phyloP scores from a whole-genome alignment of 2,888 invertebrate species.

The Lysandra bellargus region DNA sequence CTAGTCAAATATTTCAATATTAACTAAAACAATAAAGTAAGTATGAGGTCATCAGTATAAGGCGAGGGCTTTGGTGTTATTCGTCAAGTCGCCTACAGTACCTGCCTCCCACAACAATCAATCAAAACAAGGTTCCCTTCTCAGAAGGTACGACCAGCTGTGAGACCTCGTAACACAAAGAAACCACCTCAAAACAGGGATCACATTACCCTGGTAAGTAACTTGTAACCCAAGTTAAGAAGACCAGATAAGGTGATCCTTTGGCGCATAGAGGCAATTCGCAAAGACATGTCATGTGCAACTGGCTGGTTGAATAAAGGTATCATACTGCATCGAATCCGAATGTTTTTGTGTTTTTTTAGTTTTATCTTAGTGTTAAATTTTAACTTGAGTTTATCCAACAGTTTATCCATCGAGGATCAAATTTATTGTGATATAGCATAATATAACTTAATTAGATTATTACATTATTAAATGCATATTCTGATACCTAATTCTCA shows the following conservation, averaged over 20 bases:
- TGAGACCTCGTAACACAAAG: not conserved
- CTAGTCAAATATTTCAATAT: not conserved
- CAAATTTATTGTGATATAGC: not conserved
- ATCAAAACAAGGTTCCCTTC: constrained; percentile 64
- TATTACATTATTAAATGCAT: no score
- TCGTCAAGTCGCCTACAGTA: constrained; percentile 48
- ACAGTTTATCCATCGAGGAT: not conserved
- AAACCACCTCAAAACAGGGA: no score
- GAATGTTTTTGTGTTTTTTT: constrained; percentile 16
- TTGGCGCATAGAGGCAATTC: no score
- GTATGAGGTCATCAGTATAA: not conserved
- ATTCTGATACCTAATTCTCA: no score
- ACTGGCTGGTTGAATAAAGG: not conserved
- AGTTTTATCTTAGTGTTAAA: constrained; percentile 1
- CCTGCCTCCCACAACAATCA: constrained; percentile 67
- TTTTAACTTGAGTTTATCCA: not conserved
- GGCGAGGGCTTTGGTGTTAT: constrained; percentile 11
- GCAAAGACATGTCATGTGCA: not conserved
- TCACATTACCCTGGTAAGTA: not conserved
- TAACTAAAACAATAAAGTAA: not conserved
- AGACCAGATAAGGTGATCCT: not conserved
- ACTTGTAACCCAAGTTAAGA: constrained; percentile 1
- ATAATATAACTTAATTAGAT: no score
- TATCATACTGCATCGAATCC: constrained; percentile 19
- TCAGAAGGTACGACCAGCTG: constrained; percentile 59